Evolutionary conservation across 2,113 vertebrate genomes (phyloP).

Genomic region (Mobula birostris): DNA sequence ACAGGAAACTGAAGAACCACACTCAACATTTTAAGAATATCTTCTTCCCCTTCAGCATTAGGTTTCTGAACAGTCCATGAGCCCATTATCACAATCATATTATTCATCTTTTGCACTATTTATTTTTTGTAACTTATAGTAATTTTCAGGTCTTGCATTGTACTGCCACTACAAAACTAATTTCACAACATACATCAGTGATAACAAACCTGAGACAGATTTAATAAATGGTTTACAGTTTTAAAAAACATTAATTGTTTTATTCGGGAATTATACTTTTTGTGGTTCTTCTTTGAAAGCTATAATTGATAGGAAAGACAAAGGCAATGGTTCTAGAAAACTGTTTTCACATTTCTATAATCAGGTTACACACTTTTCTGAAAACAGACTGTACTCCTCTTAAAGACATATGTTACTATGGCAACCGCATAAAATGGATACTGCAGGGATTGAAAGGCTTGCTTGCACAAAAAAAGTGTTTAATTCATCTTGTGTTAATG

Average conservation of each 20-base stretch:
- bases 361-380: not conserved
- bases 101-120: too few relatives aligned
- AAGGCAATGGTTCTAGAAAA: not conserved
- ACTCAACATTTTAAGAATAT: too few relatives aligned
- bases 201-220: not conserved
- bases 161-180: too few relatives aligned
- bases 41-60: too few relatives aligned
- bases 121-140: too few relatives aligned
- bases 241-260: not conserved
- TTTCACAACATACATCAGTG: too few relatives aligned
- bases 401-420: not conserved
- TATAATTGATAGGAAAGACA: not conserved
- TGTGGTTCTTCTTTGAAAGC: not conserved
- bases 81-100: too few relatives aligned
- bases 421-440: not conserved
- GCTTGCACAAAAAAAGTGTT: not conserved
- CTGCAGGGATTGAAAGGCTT: not conserved
- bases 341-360: conserved; percentile 12
- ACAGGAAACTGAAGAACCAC: too few relatives aligned
- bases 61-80: too few relatives aligned
- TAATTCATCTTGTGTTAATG: conserved; percentile 15
- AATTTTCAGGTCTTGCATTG: too few relatives aligned
- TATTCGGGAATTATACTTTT: not conserved
- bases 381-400: not conserved
- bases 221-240: not conserved